These are phyloP conservation scores for Spongia lamella DNA, from an alignment of 37 sponge, comb jelly and placozoan species.

Conservation along the genomic window DNA sequence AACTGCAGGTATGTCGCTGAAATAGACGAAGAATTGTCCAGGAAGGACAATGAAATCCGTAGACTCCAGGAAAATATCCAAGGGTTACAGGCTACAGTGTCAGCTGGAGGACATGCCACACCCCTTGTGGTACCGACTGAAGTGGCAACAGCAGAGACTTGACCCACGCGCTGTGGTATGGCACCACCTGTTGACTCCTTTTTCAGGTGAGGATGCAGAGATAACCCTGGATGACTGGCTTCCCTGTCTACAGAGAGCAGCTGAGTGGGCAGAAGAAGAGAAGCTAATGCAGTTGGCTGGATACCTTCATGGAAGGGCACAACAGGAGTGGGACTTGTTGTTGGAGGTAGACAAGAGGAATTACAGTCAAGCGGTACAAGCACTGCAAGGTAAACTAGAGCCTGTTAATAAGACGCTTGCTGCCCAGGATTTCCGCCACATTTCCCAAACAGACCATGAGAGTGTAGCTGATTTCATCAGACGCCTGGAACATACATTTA, in stretches of 20 bases:
- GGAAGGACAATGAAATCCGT: no score
- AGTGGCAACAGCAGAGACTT: no score
- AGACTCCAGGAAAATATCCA: no score
- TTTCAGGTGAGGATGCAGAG: not conserved
- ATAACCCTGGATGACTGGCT: constrained; percentile 8
- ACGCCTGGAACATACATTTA: constrained; percentile 5
- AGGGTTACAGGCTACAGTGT: no score
- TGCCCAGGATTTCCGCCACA: constrained; percentile 23
- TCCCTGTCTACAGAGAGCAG: not conserved
- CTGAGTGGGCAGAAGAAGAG: constrained; percentile 29
- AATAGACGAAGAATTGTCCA: no score
- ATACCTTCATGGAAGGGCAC: constrained; percentile 12
- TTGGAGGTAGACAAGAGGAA: not conserved
- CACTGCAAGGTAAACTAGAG: constrained; percentile 5
- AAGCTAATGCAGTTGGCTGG: constrained; percentile 22
- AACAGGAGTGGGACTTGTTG: constrained; percentile 12
- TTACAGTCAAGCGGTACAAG: not conserved
- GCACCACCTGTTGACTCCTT: constrained; percentile 32
- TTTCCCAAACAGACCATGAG: constrained; percentile 3
- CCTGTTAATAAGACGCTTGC: not conserved
- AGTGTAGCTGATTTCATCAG: constrained; percentile 20
- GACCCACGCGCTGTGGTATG: constrained; percentile 12
- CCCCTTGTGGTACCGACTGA: not conserved
- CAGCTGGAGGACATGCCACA: not conserved
- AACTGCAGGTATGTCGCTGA: no score